Percentiles rank a stretch among this genome's conserved stretches.
Conservation (phyloP, 2,888 invertebrate species). For the Eilema caniola region DNA sequence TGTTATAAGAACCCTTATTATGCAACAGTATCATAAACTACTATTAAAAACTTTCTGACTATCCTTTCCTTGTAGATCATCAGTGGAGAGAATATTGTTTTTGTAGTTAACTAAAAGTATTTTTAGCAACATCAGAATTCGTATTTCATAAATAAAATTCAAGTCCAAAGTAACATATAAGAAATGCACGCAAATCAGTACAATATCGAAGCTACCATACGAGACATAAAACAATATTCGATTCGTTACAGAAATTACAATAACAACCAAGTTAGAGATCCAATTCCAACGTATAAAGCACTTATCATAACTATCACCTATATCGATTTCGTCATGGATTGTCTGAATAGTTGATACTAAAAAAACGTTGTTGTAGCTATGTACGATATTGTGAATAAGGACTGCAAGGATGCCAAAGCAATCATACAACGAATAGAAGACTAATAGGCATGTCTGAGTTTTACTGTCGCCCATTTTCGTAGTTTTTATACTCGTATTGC, state of each 20-base stretch:
- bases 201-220: background rate
- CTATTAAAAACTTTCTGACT: background rate
- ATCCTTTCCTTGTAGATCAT: background rate
- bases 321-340: background rate
- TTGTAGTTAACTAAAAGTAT: constrained; percentile 12
- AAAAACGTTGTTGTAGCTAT: constrained; percentile 3
- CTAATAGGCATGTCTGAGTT: background rate
- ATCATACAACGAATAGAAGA: background rate
- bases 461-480: background rate
- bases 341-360: constrained; percentile 9
- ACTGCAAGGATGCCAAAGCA: background rate
- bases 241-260: background rate
- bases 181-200: background rate
- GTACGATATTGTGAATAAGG: constrained; percentile 1
- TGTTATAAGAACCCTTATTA: too few species aligned
- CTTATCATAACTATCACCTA: background rate
- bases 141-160: constrained; percentile 21
- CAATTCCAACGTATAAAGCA: constrained; percentile 11
- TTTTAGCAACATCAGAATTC: constrained; percentile 26
- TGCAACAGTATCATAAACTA: too few species aligned
- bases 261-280: constrained; percentile 2
- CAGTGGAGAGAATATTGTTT: constrained; percentile 3
- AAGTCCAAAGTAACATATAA: constrained; percentile 14
- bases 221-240: background rate
- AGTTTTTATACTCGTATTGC: background rate